phyloP scores from a whole-genome alignment of 2,888 invertebrate species.

The Ectemnius cavifrons region DNA sequence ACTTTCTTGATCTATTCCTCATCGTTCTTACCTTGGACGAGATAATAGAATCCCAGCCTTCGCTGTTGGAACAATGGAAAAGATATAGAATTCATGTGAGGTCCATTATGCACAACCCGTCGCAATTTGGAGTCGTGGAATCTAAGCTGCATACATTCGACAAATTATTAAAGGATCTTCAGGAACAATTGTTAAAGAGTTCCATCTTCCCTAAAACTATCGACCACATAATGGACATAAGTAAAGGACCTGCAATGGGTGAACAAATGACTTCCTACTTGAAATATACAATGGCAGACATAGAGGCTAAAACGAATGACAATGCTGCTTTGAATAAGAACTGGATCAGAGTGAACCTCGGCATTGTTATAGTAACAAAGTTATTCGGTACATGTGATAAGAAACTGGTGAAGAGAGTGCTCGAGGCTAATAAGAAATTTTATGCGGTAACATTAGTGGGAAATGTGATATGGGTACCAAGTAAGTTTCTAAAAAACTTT shows the following conservation, averaged over 20 bases:
- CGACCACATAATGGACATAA: conserved; percentile 78
- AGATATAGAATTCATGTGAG: conserved; percentile 87
- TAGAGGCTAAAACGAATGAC: conserved; percentile 82
- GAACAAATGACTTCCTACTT: conserved; percentile 85
- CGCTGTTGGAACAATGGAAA: conserved; percentile 86
- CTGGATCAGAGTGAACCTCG: conserved; percentile 84
- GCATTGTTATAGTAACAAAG: conserved; percentile 84
- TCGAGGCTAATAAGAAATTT: conserved; percentile 89
- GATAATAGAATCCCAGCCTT: conserved; percentile 80
- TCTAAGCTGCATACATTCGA: conserved; percentile 84
- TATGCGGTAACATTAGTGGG: conserved; percentile 89
- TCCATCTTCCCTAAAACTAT: conserved; percentile 78
- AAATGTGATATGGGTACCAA: conserved; percentile 91
- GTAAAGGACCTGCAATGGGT: conserved; percentile 79
- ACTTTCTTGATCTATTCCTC: conserved; percentile 84
- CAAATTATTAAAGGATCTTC: conserved; percentile 85
- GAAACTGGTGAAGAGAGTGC: conserved; percentile 85
- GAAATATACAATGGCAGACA: conserved; percentile 81
- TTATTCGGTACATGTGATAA: conserved; percentile 89
- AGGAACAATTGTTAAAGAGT: conserved; percentile 82
- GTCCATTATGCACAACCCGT: conserved; percentile 83
- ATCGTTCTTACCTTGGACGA: conserved; percentile 85
- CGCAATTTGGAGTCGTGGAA: conserved; percentile 81
- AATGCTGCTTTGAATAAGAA: conserved; percentile 79
- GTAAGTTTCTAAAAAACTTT: conserved; percentile 86